These are phyloP conservation scores for Eupithecia insigniata DNA, from an alignment of 2,888 invertebrate species.

Conservation along the genomic window DNA sequence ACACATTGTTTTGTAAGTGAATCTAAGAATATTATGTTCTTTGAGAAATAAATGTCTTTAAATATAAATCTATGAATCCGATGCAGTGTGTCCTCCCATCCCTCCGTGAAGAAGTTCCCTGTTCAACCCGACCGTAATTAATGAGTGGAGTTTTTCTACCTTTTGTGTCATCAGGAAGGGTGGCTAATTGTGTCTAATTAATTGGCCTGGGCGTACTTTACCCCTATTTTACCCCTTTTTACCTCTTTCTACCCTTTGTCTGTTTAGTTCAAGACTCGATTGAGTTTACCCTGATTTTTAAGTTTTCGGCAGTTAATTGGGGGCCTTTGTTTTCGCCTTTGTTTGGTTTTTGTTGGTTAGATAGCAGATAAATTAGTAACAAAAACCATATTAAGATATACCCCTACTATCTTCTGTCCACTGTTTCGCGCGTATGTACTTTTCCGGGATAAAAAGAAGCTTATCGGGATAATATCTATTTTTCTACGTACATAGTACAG, in stretches of 20 bases:
- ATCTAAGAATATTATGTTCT: no score
- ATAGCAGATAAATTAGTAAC: background rate
- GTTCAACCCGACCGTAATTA: slow-evolving; percentile 63
- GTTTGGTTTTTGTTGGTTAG: slow-evolving; percentile 41
- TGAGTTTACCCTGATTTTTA: slow-evolving; percentile 59
- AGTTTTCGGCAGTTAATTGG: slow-evolving; percentile 64
- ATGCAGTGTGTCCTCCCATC: background rate
- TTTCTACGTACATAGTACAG: no score
- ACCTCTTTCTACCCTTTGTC: slow-evolving; percentile 56
- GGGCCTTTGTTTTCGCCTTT: slow-evolving; percentile 56
- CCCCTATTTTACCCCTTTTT: slow-evolving; percentile 64
- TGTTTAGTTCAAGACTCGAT: slow-evolving; percentile 60
- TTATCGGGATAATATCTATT: no score
- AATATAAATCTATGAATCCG: background rate
- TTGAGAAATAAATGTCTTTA: no score
- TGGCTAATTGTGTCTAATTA: slow-evolving; percentile 82
- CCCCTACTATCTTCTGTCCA: background rate
- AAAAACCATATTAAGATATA: background rate
- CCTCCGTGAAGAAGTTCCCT: slow-evolving; percentile 21
- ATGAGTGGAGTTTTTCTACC: slow-evolving; percentile 81
- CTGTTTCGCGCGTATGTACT: background rate
- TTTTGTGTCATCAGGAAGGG: slow-evolving; percentile 78
- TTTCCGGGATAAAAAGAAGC: background rate
- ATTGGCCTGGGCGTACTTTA: slow-evolving; percentile 78
- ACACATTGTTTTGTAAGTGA: no score